Base-by-base conservation (phyloP, 2,113 vertebrate species). In the Cololabis saira region DNA sequence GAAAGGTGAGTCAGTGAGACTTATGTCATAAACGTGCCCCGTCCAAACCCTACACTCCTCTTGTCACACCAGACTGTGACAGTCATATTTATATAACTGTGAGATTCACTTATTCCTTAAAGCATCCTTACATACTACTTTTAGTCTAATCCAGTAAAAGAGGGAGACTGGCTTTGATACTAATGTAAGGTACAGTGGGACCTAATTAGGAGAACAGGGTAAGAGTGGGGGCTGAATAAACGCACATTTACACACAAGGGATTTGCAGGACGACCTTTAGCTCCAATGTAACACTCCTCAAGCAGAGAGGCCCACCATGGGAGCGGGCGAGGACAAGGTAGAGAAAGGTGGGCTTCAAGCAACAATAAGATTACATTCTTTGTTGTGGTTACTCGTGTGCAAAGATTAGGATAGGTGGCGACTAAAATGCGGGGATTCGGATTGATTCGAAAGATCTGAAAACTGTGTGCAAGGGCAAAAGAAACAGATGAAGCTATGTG, bases 221-320 rank as follows among this genome's bases (percentile, higher is more conserved):
- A 21, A 24, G 49, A n/a, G 47, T 1, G 24, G 62, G 71, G 71
- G 59, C 81, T 67, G 76, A 77, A 83, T 80, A 78, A 85, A 82
- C 71, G 75, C 56, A 44, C 65, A 27, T 81, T n/a, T n/a, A 61
- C 72, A 68, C 78, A 57, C 56, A 78, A 78, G 78, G 74, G 15
- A 16, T 47, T 68, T 78, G 41, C 68, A 69, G 64, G 50, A 68
- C 64, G 61, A 67, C 74, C 71, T 53, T 5, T 18, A 57, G 70
- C 71, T 16, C 82, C 75, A 86, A 80, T 71, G 78, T 74, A 88
- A 89, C 71, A 40, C 67, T 71, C 74, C 64, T 80, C 58, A 44
- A 57, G 50, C 64, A 54, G 61, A 57, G 72, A 80, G 81, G 76
- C 16, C 69, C 54, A 47, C 33, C 78, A 48, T 66, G 75, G 76